These are phyloP conservation scores for Muscicapa adusta DNA, from an alignment of 2,113 vertebrate species.

Conservation along the genomic window DNA sequence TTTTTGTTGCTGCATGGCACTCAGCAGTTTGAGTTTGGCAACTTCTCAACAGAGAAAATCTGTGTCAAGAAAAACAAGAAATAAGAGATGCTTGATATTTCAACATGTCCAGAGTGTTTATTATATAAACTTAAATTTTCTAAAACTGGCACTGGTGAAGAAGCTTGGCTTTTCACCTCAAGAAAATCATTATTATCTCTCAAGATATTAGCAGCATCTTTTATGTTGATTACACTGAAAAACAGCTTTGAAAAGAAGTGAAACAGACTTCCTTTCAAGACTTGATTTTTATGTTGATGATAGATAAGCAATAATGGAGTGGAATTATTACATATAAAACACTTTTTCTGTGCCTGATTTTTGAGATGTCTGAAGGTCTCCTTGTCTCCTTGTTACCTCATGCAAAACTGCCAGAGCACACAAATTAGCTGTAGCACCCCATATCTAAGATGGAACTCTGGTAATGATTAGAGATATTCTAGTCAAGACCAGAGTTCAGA, in stretches of 20 bases:
- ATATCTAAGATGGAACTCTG: background rate
- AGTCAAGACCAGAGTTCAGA: background rate
- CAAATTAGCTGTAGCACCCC: background rate
- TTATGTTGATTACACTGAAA: background rate
- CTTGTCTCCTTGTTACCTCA: background rate
- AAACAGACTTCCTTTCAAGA: background rate
- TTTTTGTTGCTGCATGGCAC: background rate
- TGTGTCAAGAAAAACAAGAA: background rate
- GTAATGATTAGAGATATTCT: background rate
- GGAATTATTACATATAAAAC: background rate
- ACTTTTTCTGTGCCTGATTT: background rate
- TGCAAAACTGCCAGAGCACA: background rate
- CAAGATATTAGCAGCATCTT: background rate
- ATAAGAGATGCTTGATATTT: background rate
- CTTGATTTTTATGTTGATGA: background rate
- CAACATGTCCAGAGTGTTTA: background rate
- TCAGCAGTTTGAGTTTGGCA: background rate
- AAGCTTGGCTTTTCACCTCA: background rate
- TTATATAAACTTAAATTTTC: background rate
- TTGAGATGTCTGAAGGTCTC: background rate
- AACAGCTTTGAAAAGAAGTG: background rate
- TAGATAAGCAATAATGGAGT: background rate
- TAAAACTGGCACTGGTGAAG: background rate
- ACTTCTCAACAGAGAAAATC: background rate
- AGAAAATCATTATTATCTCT: background rate